Base-by-base conservation (phyloP, 2,113 vertebrate species). In the Phyllostomus discolor region DNA sequence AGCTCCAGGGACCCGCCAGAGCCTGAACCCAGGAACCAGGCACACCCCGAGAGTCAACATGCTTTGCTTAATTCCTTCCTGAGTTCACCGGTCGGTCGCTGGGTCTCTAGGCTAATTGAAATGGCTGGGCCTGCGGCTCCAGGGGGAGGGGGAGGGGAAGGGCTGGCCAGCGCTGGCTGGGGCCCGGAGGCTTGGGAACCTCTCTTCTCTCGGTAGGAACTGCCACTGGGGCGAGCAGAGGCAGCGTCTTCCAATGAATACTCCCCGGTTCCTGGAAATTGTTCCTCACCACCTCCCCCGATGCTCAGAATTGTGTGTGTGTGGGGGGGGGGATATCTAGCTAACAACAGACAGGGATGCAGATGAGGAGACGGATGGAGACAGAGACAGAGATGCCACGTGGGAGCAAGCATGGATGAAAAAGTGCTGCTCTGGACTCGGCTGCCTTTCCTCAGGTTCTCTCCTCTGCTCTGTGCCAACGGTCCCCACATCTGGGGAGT, bases 21-120 rank as follows among this genome's bases (percentile, higher is more conserved):
- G 64, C 57, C 46, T 4, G 76, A 73, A 87, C 41, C 62, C 72
- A 83, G 92, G 89, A 92, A 81, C 48, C n/a, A 73, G 82, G 70
- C 85, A 87, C 94, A 41, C 83, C 93, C 85, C 1, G 62, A 82
- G 57, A 93, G 97, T 97, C 97, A 97, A 95, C 91, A 96, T 50
- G 64, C 64, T 98, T 97, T 97, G 96, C 59, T 90, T 97, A 95
- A 78, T 70, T 94, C 75, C 88, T 97, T 96, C 97, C 94, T 86
- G 92, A 28, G 41, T 76, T 62, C 41, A 57, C 93, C 69, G 66
- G 41, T 43, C 69, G 66, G 41, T 43, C 54, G 73, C 95, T 59
- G 70, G 57, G 78, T 88, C 94, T 73, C 90, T 31, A 20, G 76
- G 84, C 50, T 92, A 64, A 94, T 57, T n/a, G 70, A 79, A 87